phyloP scores from a whole-genome alignment of 2,888 invertebrate species.

The Phyto melanocephala region DNA sequence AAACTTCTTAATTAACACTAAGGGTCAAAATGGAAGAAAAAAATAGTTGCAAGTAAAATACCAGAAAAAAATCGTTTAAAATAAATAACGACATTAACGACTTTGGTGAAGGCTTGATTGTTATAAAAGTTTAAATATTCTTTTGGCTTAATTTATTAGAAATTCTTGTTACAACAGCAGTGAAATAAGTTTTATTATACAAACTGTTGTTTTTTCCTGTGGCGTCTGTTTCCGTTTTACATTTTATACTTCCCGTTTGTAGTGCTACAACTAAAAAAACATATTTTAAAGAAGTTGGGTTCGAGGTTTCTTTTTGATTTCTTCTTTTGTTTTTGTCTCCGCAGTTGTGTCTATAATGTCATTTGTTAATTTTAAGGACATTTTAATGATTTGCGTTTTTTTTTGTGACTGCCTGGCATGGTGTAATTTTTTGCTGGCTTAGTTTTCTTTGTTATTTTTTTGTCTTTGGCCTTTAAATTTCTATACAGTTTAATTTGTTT shows the following conservation, averaged over 20 bases:
- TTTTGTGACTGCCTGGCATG: not conserved
- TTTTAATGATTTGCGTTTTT: not conserved
- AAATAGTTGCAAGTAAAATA: not conserved
- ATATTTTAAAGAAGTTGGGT: not conserved
- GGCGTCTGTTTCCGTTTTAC: conserved; percentile 50
- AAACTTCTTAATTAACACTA: conserved; percentile 45
- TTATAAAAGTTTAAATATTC: not conserved
- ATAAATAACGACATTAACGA: conserved; percentile 53
- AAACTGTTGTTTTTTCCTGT: conserved; percentile 52
- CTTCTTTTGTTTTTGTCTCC: not conserved
- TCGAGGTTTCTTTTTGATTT: not conserved
- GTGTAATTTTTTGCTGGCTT: conserved; percentile 15
- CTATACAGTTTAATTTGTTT: conserved; percentile 33
- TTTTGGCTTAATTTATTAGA: not conserved
- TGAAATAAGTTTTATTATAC: not conserved
- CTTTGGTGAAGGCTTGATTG: conserved; percentile 27
- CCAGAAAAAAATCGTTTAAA: conserved; percentile 1
- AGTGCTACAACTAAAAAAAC: not conserved
- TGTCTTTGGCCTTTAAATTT: conserved; percentile 10
- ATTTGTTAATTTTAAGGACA: conserved; percentile 27
- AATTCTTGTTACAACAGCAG: not conserved
- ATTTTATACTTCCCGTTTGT: conserved; percentile 52
- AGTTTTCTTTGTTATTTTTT: conserved; percentile 3
- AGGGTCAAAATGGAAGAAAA: conserved; percentile 28
- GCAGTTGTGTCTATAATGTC: conserved; percentile 22